Evolutionary conservation across 2,113 vertebrate species (phyloP), one percentile per base, ranked within the genome.

Genomic region (Helogale parvula): DNA sequence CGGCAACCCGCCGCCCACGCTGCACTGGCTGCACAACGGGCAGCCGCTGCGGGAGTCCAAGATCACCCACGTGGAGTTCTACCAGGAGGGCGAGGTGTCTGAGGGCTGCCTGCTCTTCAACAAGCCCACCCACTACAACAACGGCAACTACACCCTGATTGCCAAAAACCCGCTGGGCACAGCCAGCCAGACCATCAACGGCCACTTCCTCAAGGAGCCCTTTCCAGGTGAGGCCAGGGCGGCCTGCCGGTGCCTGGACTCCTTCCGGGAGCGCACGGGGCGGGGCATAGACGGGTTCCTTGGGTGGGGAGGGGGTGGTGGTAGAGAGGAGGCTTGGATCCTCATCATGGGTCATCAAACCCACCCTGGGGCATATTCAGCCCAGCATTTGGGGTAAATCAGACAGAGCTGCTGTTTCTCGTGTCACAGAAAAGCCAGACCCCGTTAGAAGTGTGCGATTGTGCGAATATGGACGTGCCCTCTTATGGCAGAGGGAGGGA

Each of bases 101-200:
- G 99, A 99, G 98, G 99, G 99, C 86, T 99, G 99, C 87, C 99
- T 99, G 97, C 99, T 98, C 92, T 99, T 99, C 98, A 99, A 99
- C 98, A 99, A 99, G 97, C 99, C 99, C 41, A 99, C 99, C 0
- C 99, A 99, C 98, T 99, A 99, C 97, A 99, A 99, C 98, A 99
- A 99, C 0, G 99, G 99, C 95, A 99, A 99, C 99, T 99, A 99
- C 98, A 99, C 99, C 0, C 99, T 99, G 65, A 98, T 99, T 95
- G 99, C 99, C 84, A 99, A 98, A 96, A 99, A 99, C 98, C 97
- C 98, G 1, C 97, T 99, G 96, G 99, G 99, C 81, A 99, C 99
- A 0, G 99, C 99, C 98, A 99, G 99, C 90, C 99, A 99, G 98
- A 99, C 99, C 0, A 99, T 99, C 97, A 99, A 99, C 5, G 99